A percentile compares a stretch with the other conserved stretches of the same genome.
Evolutionary conservation across 2,113 vertebrate species (phyloP).

Genomic region (Tauraco erythrolophus): DNA sequence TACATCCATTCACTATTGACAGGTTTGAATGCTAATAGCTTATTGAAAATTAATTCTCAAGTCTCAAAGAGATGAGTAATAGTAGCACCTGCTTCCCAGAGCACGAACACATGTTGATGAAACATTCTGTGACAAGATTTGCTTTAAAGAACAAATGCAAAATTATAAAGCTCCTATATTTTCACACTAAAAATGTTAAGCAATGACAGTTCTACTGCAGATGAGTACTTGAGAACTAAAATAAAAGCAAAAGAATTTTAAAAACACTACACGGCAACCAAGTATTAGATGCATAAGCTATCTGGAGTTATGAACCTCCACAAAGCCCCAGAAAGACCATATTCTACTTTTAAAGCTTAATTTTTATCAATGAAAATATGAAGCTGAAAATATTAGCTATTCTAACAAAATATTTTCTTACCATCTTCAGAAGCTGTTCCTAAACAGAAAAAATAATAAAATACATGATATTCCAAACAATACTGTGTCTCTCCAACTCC

Average conservation of each 20-base stretch:
- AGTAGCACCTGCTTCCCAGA: constrained; percentile 58
- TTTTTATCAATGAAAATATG: constrained; percentile 51
- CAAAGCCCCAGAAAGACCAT: constrained; percentile 25
- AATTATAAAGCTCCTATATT: background rate
- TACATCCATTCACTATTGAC: background rate
- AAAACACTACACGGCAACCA: constrained; percentile 34
- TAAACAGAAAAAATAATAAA: constrained; percentile 85
- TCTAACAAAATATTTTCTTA: constrained; percentile 81
- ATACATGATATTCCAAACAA: constrained; percentile 76
- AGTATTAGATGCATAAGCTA: constrained; percentile 42
- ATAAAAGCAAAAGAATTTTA: constrained; percentile 23
- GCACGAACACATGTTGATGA: constrained; percentile 42
- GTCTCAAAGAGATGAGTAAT: background rate
- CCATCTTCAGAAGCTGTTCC: constrained; percentile 90
- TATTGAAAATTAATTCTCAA: background rate
- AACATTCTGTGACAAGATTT: background rate
- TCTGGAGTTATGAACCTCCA: constrained; percentile 17
- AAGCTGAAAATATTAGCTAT: constrained; percentile 53
- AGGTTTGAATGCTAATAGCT: background rate
- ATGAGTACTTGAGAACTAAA: constrained; percentile 48
- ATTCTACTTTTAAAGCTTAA: constrained; percentile 34
- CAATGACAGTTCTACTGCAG: constrained; percentile 46
- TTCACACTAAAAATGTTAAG: constrained; percentile 41
- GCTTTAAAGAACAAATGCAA: background rate
- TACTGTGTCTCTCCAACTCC: background rate